These are phyloP conservation scores for Drosophila hamatofila DNA, from an alignment of 2,888 invertebrate species.

Conservation along the genomic window DNA sequence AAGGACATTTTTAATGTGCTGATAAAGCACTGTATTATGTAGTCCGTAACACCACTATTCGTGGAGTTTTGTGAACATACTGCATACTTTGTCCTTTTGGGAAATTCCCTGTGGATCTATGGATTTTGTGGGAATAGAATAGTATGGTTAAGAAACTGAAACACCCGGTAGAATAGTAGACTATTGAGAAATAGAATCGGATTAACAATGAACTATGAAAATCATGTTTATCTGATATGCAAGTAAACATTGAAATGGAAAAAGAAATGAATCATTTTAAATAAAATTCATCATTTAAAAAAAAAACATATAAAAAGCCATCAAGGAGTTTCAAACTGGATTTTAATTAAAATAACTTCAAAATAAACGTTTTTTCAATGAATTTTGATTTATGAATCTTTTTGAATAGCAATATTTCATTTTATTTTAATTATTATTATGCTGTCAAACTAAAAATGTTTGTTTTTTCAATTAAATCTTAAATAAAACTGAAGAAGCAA, in stretches of 20 bases:
- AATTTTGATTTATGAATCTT: neutral
- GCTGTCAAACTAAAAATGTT: neutral
- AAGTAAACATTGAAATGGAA: too few relatives aligned
- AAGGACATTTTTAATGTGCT: neutral
- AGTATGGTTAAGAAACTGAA: neutral
- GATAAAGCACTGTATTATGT: neutral
- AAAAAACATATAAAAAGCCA: too few relatives aligned
- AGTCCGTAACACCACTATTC: neutral
- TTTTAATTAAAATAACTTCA: neutral
- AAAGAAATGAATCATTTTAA: neutral
- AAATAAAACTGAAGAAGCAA: neutral
- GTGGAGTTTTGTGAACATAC: neutral
- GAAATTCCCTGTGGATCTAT: neutral
- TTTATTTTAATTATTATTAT: neutral
- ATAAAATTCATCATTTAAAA: neutral
- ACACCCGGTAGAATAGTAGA: neutral
- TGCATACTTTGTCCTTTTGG: slow-evolving; percentile 7
- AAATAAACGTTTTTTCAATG: neutral
- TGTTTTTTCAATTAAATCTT: neutral
- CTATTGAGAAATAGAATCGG: neutral
- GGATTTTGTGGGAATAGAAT: neutral
- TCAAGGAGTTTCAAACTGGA: too few relatives aligned
- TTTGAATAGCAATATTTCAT: neutral
- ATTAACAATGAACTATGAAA: too few relatives aligned
- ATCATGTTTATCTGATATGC: neutral